Evolutionary conservation across 2,797 vertebrate species (phyloP), one percentile per base, ranked within the genome.

Genomic region (Hyperoplus immaculatus): DNA sequence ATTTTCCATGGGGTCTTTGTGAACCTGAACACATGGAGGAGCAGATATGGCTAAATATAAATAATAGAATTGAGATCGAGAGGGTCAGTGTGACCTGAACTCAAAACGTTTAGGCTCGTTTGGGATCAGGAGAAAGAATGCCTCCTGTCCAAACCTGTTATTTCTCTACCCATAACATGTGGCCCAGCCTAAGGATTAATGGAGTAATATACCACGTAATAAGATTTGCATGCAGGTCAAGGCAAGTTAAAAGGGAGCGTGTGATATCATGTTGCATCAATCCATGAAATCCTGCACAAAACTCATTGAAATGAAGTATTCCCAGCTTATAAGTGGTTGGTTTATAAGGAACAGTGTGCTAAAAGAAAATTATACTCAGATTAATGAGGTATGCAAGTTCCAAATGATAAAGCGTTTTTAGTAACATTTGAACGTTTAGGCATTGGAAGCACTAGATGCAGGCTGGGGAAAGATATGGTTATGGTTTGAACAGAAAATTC

Each of bases 301-400:
- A 60, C 2, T 21, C 61, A 6, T 0, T 61, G 36, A 74, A 16
- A 12, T 43, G 29, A 29, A 29, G 29, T 29, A 29, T 29, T 29
- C 29, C 29, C 29, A 29, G 3, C 29, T 29, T 29, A 29, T 29
- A 29, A 29, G 29, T 29, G 29, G 29, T 29, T 29, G 29, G 29
- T 29, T 29, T 29, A 29, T 29, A 29, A 29, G 11, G 47, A 71
- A 8, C 16, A 41, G 6, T 86, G 72, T 68, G 43, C 57, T 29
- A 36, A 79, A 50, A 29, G 29, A 29, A 29, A 29, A 29, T 29
- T 29, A 29, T 2, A 29, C 29, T 29, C 29, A 29, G 29, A 29
- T 29, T 29, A 29, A 29, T 29, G 29, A 29, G 29, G 29, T 29
- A 29, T 29, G 29, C 29, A 29, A 29, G 29, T 29, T 29, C 29